phyloP scores from a whole-genome alignment of 2,797 vertebrate species.

The Galago senegalensis region DNA sequence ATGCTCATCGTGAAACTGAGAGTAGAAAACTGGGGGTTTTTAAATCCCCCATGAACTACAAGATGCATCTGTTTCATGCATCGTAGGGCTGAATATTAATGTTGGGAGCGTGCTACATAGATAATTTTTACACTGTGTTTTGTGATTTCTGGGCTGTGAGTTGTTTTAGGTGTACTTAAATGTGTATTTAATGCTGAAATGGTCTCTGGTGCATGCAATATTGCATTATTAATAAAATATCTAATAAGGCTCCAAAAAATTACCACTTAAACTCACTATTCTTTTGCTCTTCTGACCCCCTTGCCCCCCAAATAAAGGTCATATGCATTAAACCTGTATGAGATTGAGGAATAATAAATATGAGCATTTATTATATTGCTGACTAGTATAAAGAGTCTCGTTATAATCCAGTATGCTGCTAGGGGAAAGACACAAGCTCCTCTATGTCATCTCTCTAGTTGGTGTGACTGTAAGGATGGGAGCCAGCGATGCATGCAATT shows the following conservation, averaged over 20 bases:
- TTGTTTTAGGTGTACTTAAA: constrained; percentile 14
- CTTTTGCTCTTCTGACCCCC: neutral
- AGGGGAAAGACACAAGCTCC: neutral
- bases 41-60: neutral
- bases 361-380: constrained; percentile 1
- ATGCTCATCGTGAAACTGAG: neutral
- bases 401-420: neutral
- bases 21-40: neutral
- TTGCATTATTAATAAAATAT: neutral
- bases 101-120: rapidly evolving
- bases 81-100: neutral
- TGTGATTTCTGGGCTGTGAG: neutral
- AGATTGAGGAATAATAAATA: neutral
- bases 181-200: neutral
- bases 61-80: neutral
- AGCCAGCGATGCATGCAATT: neutral
- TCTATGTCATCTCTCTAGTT: neutral
- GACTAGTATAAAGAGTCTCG: neutral
- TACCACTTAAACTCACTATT: neutral
- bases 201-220: neutral
- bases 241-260: neutral
- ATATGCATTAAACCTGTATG: neutral
- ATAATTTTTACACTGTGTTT: neutral
- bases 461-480: neutral
- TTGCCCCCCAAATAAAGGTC: neutral